phyloP scores from a whole-genome alignment of 2,113 vertebrate species.

The Pandion haliaetus region DNA sequence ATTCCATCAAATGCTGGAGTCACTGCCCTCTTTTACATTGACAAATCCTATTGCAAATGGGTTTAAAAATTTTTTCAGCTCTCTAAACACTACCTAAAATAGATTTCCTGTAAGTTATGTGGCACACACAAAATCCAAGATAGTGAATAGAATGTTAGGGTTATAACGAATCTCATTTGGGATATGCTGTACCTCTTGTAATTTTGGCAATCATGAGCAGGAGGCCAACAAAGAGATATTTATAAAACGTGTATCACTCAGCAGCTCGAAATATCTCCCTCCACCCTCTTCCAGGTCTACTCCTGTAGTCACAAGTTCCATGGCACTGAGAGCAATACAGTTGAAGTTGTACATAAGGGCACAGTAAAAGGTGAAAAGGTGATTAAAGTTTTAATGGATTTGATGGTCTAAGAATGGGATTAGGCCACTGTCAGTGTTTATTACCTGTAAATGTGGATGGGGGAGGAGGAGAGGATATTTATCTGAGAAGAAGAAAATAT shows the following conservation, averaged over 20 bases:
- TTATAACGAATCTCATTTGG: not conserved
- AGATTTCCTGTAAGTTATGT: not conserved
- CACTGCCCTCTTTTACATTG: not conserved
- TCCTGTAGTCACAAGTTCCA: not conserved
- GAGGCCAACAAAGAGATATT: not conserved
- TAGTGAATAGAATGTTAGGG: not conserved
- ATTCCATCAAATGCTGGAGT: not conserved
- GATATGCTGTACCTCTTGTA: not conserved
- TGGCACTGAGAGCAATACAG: not conserved
- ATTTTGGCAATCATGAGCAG: not conserved
- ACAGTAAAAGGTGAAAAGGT: constrained; percentile 15
- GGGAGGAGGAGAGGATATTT: not conserved
- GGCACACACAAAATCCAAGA: not conserved
- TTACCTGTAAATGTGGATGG: not conserved
- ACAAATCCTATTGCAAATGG: constrained; percentile 9
- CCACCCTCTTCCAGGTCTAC: not conserved
- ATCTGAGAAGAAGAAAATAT: not conserved
- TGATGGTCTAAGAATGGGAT: not conserved
- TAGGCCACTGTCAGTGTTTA: not conserved
- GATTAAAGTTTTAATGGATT: constrained; percentile 13
- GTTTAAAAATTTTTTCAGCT: not conserved
- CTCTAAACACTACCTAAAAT: constrained; percentile 7
- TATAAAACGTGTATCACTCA: not conserved
- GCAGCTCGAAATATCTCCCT: constrained; percentile 11
- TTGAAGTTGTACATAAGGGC: not conserved